Evolutionary conservation across 2,888 invertebrate genomes (phyloP), one percentile per base, ranked within the genome.

Genomic region (Mellilla xanthometata): DNA sequence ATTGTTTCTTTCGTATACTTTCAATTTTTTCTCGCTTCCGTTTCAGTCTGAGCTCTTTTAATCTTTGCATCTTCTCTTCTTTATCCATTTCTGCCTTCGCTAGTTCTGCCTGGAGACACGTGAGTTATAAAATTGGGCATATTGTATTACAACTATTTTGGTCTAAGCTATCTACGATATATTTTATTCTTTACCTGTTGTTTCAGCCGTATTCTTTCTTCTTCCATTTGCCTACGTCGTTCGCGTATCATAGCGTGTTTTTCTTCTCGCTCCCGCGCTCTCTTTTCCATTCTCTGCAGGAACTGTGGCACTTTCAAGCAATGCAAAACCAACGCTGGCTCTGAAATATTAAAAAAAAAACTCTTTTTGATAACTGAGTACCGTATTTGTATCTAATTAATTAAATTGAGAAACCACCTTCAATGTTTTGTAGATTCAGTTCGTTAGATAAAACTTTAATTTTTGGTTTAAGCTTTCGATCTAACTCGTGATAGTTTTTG

Each of bases 221-320:
- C 84, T 64, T 90, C 90, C 72, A 89, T 82, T 60, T 90, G 90
- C 29, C 71, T 69, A 40, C 89, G 75, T 55, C 90, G 71, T 56
- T 90, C 90, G 9, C 86, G 72, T 52, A 89, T 90, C 45, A 87
- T 68, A 0, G 88, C 89, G 52, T 90, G 87, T 59, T 88, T 90
- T 56, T 90, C 89, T 62, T 90, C 93, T 26, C 95, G 86, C 55
- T 93, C 93, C 27, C 93, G 74, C 0, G 95, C 94, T 48, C 94
- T 90, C 43, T 93, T 92, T 63, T 95, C 94, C 94, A 95, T 94
- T 69, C 93, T 91, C 68, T 92, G 91, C 30, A 95, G 68, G 67
- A 95, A 93, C 68, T 92, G 93, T 2, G 95, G 95, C 24, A 93
- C 92, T 77, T 91, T 91, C 47, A 90, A 76, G 51, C 91, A 90